These are phyloP conservation scores for Grapholita molesta DNA, from an alignment of 1,140 invertebrate genomes.

Conservation along the genomic window DNA sequence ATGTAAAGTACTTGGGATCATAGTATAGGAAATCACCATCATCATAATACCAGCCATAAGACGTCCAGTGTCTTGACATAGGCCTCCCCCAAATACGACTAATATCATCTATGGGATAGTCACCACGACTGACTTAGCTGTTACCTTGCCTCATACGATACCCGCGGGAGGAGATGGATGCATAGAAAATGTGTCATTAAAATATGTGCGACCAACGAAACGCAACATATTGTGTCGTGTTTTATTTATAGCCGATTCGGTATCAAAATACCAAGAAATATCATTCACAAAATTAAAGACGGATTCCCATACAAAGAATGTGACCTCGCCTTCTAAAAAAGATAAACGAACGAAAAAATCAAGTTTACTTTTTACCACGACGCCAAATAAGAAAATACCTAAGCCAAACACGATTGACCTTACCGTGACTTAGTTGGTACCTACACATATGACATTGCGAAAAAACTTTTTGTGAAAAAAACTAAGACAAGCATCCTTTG, in stretches of 20 bases:
- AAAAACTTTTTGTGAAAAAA: conserved; percentile 17
- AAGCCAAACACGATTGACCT: conserved; percentile 16
- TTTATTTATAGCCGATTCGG: background rate
- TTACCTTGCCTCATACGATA: too few species aligned
- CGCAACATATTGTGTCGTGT: too few species aligned
- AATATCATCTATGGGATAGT: too few species aligned
- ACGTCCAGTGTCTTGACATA: too few species aligned
- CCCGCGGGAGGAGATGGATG: too few species aligned
- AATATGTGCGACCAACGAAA: too few species aligned
- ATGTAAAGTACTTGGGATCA: too few species aligned
- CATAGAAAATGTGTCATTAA: too few species aligned
- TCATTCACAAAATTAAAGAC: conserved; percentile 1
- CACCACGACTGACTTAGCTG: too few species aligned
- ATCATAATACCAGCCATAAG: too few species aligned
- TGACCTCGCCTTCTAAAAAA: conserved; percentile 12
- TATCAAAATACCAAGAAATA: conserved; percentile 10
- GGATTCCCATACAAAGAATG: conserved; percentile 14
- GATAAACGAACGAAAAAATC: conserved; percentile 11
- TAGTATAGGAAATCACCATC: too few species aligned
- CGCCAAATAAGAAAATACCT: conserved; percentile 18
- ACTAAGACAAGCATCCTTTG: conserved; percentile 15
- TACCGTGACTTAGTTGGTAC: conserved; percentile 7
- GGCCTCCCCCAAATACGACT: too few species aligned
- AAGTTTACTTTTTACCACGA: conserved; percentile 11
- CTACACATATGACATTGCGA: conserved; percentile 21